Conservation (phyloP, 2,797 vertebrate species). For the Pogoniulus pusillus region DNA sequence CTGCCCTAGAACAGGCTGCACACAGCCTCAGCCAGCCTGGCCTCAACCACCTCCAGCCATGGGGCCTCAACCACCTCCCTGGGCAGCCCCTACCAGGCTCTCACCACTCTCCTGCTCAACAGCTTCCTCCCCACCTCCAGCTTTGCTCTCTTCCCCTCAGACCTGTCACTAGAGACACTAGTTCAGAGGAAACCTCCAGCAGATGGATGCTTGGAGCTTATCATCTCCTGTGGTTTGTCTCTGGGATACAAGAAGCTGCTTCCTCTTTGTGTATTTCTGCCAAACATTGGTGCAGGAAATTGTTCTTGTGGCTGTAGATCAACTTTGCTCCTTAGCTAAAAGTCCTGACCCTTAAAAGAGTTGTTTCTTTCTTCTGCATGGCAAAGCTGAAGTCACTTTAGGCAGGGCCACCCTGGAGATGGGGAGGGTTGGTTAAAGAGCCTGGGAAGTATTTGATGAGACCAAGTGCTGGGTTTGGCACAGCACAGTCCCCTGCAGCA, state of each 20-base stretch:
- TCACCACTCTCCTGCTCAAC: too few relatives aligned
- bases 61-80: too few relatives aligned
- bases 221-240: rapidly evolving
- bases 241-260: not conserved
- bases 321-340: not conserved
- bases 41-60: too few relatives aligned
- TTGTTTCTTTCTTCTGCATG: rapidly evolving
- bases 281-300: not conserved
- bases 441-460: too few relatives aligned
- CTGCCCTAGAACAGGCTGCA: too few relatives aligned
- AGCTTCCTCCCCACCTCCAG: too few relatives aligned
- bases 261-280: not conserved
- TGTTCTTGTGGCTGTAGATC: rapidly evolving
- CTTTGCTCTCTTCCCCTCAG: too few relatives aligned
- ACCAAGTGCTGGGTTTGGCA: too few relatives aligned
- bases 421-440: not conserved
- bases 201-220: not conserved
- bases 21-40: too few relatives aligned
- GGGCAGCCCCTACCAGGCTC: too few relatives aligned
- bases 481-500: too few relatives aligned
- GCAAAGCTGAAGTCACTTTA: not conserved
- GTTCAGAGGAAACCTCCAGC: not conserved
- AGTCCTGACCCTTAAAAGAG: not conserved
- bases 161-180: too few relatives aligned
- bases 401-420: not conserved